Base-by-base conservation (phyloP, 2,888 invertebrate species). In the Ceramica pisi region DNA sequence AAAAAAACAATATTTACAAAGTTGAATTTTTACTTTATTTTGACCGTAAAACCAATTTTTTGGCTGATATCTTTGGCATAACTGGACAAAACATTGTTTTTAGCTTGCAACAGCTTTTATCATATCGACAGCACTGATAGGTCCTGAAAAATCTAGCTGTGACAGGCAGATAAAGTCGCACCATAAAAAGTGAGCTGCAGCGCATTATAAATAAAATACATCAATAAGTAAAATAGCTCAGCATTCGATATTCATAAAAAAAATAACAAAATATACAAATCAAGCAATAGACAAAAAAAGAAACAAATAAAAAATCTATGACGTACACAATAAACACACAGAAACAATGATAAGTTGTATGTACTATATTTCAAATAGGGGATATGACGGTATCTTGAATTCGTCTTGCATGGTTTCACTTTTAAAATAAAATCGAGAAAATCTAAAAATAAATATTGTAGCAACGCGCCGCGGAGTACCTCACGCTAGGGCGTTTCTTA, bases 341-440 rank as follows among this genome's bases (percentile, higher is more conserved):
- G 8, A 60, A 61, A 31, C 21, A 67, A 21, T 12, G 0, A 48
- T 46, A 67, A 41, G 9, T 41, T 19, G n/a, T 50, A 8, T 21
- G 46, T 77, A 78, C 77, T 51, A 72, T 72, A 78, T 78, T 67
- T 50, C 61, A 61, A 61, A 72, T 6, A 26, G 51, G n/a, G 59
- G 23, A 53, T 44, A 1, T 19, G 57, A 61, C 2, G 51, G 62
- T 57, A 78, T 68, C 65, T 68, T 73, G 53, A 73, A 68, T 63
- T 78, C 73, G 63, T 62, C n/a, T 46, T 63, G 74, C 78, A 69
- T 55, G 41, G 26, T 78, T 60, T 64, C 41, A 72, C 60, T 77
- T 21, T 19, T 21, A 44, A 19, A 8, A 59, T 23, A 10, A 26
- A 63, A 50, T 59, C 31, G 48, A 7, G 46, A 8, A 2, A 48